Percentiles rank a stretch among this genome's conserved stretches.
Conservation (phyloP, 2,888 invertebrate genomes). For the Pollenia griseotomentosa region DNA sequence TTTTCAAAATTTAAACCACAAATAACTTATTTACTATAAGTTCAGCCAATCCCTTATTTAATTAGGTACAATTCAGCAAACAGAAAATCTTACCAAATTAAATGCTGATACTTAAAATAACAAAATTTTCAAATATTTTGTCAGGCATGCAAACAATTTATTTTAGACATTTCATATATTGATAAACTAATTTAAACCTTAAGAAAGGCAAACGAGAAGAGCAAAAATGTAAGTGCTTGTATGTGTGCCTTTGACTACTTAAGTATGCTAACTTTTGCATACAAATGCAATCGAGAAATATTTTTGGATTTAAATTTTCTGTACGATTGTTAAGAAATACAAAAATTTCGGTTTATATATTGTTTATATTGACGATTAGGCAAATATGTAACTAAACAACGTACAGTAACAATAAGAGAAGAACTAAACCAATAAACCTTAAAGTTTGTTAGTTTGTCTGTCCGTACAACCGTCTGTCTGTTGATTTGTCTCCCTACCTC, state of each 20-base stretch:
- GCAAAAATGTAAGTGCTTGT: background rate
- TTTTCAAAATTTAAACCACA: background rate
- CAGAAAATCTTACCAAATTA: background rate
- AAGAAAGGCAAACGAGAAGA: background rate
- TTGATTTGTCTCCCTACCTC: background rate
- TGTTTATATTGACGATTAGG: conserved; percentile 45
- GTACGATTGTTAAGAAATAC: background rate
- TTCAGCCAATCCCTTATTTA: background rate
- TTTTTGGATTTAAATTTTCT: conserved; percentile 9
- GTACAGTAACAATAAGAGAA: conserved; percentile 3
- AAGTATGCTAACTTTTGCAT: background rate
- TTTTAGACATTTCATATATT: conserved; percentile 21
- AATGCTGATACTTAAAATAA: background rate
- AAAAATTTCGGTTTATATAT: conserved; percentile 42
- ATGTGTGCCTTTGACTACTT: background rate
- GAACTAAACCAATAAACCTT: conserved; percentile 28
- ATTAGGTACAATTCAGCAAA: background rate
- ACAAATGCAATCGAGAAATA: conserved; percentile 29
- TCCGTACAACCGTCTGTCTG: background rate
- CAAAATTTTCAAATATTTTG: conserved; percentile 42
- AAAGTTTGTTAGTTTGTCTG: conserved; percentile 6
- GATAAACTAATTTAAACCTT: conserved; percentile 36
- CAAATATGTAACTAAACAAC: conserved; percentile 16
- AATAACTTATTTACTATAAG: background rate
- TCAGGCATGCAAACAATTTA: conserved; percentile 31